Conservation (phyloP, 2,113 vertebrate genomes). For the Actenoides hombroni region DNA sequence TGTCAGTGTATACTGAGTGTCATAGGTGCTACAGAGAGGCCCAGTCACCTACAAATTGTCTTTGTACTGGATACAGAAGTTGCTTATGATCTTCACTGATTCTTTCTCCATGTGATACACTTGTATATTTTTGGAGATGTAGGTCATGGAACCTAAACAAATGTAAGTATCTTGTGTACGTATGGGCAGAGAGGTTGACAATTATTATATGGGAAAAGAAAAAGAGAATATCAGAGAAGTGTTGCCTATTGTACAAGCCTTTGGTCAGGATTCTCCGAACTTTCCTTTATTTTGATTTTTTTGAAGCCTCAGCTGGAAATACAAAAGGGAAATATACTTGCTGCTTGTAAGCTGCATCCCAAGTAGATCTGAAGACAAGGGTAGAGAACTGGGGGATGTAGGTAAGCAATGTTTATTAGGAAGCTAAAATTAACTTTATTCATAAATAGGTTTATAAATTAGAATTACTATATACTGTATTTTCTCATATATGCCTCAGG, state of each 20-base stretch:
- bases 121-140: not conserved
- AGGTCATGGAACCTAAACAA: not conserved
- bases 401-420: not conserved
- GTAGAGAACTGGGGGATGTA: not conserved
- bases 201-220: not conserved
- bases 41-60: not conserved
- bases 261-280: not conserved
- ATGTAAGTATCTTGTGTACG: not conserved
- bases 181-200: not conserved
- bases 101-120: not conserved
- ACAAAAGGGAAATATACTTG: not conserved
- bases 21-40: not conserved
- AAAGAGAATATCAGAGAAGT: not conserved
- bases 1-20: not conserved
- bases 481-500: conserved; percentile 14
- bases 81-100: not conserved
- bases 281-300: not conserved
- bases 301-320: not conserved
- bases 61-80: not conserved
- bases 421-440: not conserved
- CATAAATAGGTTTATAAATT: not conserved
- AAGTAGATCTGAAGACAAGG: not conserved
- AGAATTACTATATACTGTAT: not conserved
- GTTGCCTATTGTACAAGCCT: not conserved
- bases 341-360: not conserved